Evolutionary conservation across 64 coral and sea anemone species (phyloP), one percentile per base, ranked within the genome.

Genomic region (Montipora capricornis): DNA sequence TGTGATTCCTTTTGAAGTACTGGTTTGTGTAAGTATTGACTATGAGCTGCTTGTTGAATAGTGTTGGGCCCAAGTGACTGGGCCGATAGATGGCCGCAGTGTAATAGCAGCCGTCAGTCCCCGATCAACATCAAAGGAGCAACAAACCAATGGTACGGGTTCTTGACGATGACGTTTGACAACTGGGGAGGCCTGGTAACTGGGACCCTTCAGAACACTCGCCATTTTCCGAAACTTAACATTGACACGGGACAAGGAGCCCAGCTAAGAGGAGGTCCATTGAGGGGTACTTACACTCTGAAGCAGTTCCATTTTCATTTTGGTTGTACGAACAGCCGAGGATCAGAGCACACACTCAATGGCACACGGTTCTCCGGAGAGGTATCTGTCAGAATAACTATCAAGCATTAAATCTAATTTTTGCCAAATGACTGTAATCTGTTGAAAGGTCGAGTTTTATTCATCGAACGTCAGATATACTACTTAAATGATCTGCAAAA

Each of bases 221-320:
- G 82, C 12, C 45, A 85, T 66, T 9, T 44, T 9, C 82, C 82
- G 5, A 20, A 2, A 11, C 17, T 85, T 19, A 1, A 49, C 3
- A 51, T 85, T 49, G 44, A 20, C 16, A 13, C 69, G 37, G 26
- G 7, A 0, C 5, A 9, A 24, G 45, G 44, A 20, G 82, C 19
- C 15, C 9, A 48, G 68, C 6, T 85, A 4, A 13, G 26, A 2
- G 62, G 62, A 15, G 82, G 82, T 70, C 62, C 44, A 14, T 4
- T 70, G 82, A 0, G 22, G 64, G 19, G 8, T 6, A 64, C 12
- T 5, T 85, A 68, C 82, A 20, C 5, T 5, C 46, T 85, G 66
- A 70, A 68, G 4, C 82, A 85, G 64, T 71, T 85, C 19, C 82
- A 85, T 85, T 64, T 85, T 49, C 82, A 85, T 37, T 85, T 85